Conservation (phyloP, 2,888 invertebrate species). For the Torymus auratus region DNA sequence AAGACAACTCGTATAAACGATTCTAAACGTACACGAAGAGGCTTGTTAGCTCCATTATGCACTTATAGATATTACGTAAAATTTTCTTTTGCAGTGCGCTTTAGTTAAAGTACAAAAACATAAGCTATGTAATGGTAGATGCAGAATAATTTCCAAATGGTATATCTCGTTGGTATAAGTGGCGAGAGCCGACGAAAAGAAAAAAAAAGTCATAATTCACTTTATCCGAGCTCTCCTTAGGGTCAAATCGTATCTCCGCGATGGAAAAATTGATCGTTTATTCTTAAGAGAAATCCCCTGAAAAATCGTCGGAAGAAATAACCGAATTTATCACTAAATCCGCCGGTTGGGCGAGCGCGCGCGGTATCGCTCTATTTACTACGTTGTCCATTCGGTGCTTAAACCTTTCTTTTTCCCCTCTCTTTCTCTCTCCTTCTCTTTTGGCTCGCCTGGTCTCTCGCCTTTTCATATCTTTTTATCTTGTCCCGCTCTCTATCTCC, state of each 20-base stretch:
- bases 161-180: background rate
- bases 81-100: too few species aligned
- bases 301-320: constrained; percentile 46
- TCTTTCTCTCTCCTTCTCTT: background rate
- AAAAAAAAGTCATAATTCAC: constrained; percentile 14
- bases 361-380: constrained; percentile 50
- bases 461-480: constrained; percentile 27
- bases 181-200: background rate
- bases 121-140: too few species aligned
- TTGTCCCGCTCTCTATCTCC: background rate
- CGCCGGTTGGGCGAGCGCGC: background rate
- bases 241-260: constrained; percentile 19
- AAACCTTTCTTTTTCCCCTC: constrained; percentile 9
- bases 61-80: too few species aligned
- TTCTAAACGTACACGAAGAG: too few species aligned
- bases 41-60: too few species aligned
- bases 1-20: too few species aligned
- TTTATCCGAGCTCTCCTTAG: constrained; percentile 19
- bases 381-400: constrained; percentile 34
- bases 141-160: constrained; percentile 7
- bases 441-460: background rate
- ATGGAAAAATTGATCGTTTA: constrained; percentile 39
- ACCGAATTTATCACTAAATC: constrained; percentile 48
- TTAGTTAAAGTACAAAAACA: too few species aligned
- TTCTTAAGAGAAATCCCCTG: constrained; percentile 35